A percentile compares a stretch with the other conserved stretches of the same genome.
phyloP scores from a whole-genome alignment of 2,888 invertebrate genomes.

The Drosophila demipolita region DNA sequence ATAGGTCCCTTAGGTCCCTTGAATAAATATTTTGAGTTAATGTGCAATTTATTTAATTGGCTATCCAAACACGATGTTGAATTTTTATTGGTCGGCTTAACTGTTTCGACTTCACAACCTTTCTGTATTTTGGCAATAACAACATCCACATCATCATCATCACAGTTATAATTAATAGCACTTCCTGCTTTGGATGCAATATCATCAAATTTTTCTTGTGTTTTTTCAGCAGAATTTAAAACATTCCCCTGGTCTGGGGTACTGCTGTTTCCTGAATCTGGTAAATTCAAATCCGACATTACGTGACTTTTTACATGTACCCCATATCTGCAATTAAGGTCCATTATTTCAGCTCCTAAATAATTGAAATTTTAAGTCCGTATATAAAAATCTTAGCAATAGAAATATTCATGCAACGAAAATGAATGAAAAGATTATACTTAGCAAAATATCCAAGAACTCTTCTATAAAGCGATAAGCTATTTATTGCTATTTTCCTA shows the following conservation, averaged over 20 bases:
- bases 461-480: not conserved
- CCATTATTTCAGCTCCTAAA: conserved; percentile 7
- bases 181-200: conserved; percentile 6
- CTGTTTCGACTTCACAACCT: conserved; percentile 55
- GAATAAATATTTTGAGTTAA: conserved; percentile 24
- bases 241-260: not conserved
- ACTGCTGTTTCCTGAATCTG: not conserved
- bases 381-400: not conserved
- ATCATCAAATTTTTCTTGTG: conserved; percentile 3
- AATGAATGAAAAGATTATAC: not conserved
- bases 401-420: not conserved
- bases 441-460: not conserved
- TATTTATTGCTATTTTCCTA: not conserved
- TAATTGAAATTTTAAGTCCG: not conserved
- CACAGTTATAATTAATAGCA: conserved; percentile 16
- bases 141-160: conserved; percentile 40
- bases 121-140: conserved; percentile 40
- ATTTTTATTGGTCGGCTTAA: conserved; percentile 9
- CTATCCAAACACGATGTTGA: conserved; percentile 25
- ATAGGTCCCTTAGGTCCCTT: not conserved
- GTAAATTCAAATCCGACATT: conserved; percentile 42
- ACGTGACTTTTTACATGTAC: conserved; percentile 11
- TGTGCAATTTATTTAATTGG: conserved; percentile 45
- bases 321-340: conserved; percentile 20
- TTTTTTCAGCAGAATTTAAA: conserved; percentile 13